Evolutionary conservation across 37 sponge, comb jelly and placozoan species (phyloP).

Genomic region (Diacarnus erythraeanus): DNA sequence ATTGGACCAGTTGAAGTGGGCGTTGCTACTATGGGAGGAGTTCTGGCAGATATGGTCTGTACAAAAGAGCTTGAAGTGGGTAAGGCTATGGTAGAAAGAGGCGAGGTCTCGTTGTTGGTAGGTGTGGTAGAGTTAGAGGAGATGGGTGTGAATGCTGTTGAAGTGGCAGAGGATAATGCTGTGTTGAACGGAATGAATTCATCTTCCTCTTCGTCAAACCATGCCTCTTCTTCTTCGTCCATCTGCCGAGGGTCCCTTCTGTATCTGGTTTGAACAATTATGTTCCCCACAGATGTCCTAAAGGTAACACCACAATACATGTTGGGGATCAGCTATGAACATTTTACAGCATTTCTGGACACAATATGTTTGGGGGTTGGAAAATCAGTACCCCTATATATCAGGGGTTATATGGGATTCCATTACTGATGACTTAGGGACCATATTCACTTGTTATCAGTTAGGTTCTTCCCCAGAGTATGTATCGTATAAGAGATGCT

Average conservation of each 20-base stretch:
- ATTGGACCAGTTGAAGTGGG: not conserved
- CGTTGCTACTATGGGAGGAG: not conserved
- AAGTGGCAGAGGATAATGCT: not conserved
- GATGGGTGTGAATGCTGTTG: not conserved
- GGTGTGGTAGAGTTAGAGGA: not conserved
- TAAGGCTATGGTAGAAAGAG: constrained; percentile 1
- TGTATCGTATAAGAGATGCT: too few relatives aligned
- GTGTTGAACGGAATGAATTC: constrained; percentile 11
- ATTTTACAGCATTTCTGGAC: too few relatives aligned
- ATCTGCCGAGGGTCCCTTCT: constrained; percentile 81
- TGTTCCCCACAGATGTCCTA: not conserved
- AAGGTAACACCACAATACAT: too few relatives aligned
- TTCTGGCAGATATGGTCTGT: not conserved
- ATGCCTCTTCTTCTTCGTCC: constrained; percentile 92
- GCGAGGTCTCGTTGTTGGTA: not conserved
- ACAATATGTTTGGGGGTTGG: too few relatives aligned
- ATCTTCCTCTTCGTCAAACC: constrained; percentile 91
- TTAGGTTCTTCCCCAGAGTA: too few relatives aligned
- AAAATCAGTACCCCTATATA: too few relatives aligned
- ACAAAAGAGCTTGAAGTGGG: constrained; percentile 1
- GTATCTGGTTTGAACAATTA: constrained; percentile 30
- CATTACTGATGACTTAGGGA: too few relatives aligned
- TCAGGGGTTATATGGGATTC: too few relatives aligned
- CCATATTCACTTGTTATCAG: too few relatives aligned
- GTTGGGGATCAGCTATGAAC: too few relatives aligned